phyloP scores from a whole-genome alignment of 2,113 vertebrate genomes.

The Melanocharis versteri region DNA sequence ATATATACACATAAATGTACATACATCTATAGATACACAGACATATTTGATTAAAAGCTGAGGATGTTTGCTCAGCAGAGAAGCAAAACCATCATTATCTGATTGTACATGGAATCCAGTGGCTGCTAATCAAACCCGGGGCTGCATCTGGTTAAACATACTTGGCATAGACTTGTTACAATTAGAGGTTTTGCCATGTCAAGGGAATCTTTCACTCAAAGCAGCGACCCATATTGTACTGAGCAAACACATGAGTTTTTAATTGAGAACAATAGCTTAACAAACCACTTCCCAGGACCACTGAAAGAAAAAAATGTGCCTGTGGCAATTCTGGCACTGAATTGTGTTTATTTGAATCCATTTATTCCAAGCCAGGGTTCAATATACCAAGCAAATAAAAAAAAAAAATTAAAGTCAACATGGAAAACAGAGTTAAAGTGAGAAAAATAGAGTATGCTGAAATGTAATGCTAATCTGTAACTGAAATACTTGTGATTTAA shows the following conservation, averaged over 20 bases:
- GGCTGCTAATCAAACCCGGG: constrained; percentile 77
- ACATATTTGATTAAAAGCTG: constrained; percentile 74
- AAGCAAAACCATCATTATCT: constrained; percentile 80
- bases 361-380: constrained; percentile 68
- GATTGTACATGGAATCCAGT: constrained; percentile 80
- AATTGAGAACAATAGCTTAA: constrained; percentile 89
- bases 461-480: not conserved
- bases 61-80: constrained; percentile 75
- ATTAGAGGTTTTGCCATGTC: constrained; percentile 82
- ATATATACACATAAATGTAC: not conserved
- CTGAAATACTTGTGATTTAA: constrained; percentile 18
- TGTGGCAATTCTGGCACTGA: constrained; percentile 73
- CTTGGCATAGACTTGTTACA: constrained; percentile 80
- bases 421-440: constrained; percentile 50
- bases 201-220: constrained; percentile 85
- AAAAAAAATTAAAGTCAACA: constrained; percentile 49
- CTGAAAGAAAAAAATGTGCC: constrained; percentile 79
- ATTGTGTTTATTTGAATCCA: constrained; percentile 76
- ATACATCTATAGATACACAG: constrained; percentile 1
- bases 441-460: constrained; percentile 38
- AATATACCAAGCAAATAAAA: constrained; percentile 63
- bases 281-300: constrained; percentile 86
- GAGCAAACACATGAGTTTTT: constrained; percentile 91
- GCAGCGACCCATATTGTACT: constrained; percentile 81
- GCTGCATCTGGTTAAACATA: constrained; percentile 78